phyloP scores from a whole-genome alignment of 2,797 vertebrate species.

The Onychomys torridus region DNA sequence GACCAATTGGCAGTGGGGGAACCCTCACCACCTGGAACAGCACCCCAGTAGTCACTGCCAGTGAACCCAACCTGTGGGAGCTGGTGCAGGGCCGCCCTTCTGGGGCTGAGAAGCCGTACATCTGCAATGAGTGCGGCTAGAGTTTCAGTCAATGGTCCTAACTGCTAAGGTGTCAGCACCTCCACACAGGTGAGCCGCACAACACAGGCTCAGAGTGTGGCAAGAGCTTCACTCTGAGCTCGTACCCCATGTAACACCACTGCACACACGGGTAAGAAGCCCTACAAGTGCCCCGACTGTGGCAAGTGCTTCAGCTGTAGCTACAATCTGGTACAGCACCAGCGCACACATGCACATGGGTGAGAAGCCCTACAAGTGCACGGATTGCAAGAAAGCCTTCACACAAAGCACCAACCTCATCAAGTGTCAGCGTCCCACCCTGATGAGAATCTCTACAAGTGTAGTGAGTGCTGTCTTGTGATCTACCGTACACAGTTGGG shows the following conservation, averaged over 20 bases:
- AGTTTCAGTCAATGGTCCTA: conserved; percentile 85
- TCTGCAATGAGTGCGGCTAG: conserved; percentile 65
- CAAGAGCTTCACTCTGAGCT: too few relatives aligned
- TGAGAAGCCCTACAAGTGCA: too few relatives aligned
- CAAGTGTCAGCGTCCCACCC: too few relatives aligned
- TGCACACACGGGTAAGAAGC: conserved; percentile 75
- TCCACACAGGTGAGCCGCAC: conserved; percentile 70
- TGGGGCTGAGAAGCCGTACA: conserved; percentile 81
- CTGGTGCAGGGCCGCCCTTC: conserved; percentile 82
- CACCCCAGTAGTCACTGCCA: neutral
- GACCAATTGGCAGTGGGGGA: conserved; percentile 82
- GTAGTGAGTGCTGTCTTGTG: too few relatives aligned
- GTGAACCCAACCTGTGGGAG: conserved; percentile 58
- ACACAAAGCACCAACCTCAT: too few relatives aligned
- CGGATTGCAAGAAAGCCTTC: too few relatives aligned
- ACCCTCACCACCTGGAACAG: conserved; percentile 79
- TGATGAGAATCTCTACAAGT: too few relatives aligned
- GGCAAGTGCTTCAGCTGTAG: conserved; percentile 79
- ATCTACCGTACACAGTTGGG: too few relatives aligned
- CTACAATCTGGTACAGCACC: too few relatives aligned
- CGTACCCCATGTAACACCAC: too few relatives aligned
- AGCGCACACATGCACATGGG: too few relatives aligned
- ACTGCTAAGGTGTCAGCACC: conserved; percentile 83
- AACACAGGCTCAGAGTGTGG: too few relatives aligned
- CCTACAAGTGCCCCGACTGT: conserved; percentile 81